Evolutionary conservation across 2,888 invertebrate species (phyloP).

Genomic region (Salticus scenicus): DNA sequence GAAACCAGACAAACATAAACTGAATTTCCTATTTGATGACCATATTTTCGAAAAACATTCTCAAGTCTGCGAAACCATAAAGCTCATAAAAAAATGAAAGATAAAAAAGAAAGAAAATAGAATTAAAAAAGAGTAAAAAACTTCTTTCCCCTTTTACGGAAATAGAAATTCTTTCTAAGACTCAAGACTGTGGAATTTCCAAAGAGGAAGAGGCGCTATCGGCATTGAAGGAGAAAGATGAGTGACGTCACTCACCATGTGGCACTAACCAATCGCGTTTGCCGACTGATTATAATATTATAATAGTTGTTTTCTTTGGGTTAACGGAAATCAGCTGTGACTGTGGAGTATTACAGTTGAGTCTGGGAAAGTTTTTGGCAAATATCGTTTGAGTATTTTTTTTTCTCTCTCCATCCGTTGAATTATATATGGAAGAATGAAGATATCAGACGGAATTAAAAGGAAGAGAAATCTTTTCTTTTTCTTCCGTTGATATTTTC

Average conservation of each 20-base stretch:
- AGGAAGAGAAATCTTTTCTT: not conserved
- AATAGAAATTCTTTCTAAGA: not conserved
- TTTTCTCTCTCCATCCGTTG: not conserved
- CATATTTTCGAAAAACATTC: not conserved
- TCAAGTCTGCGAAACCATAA: not conserved
- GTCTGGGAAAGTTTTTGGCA: not conserved
- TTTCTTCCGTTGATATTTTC: not conserved
- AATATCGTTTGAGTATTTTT: not conserved
- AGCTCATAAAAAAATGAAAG: not conserved
- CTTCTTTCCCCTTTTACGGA: not conserved
- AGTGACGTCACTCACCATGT: not conserved
- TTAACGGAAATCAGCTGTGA: not conserved
- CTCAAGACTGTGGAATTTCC: not conserved
- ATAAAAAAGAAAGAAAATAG: not conserved
- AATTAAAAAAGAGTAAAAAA: not conserved
- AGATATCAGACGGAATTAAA: not conserved
- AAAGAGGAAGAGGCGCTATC: not conserved
- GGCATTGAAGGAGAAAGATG: constrained; percentile 1
- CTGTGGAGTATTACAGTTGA: not conserved
- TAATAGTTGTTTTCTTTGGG: not conserved
- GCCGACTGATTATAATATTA: not conserved
- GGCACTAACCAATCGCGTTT: not conserved
- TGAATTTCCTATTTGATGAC: not conserved
- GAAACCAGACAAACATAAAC: not conserved
- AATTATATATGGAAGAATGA: not conserved